These are phyloP conservation scores for Cheilosia vernalis DNA, from an alignment of 2,888 invertebrate species.

Conservation along the genomic window DNA sequence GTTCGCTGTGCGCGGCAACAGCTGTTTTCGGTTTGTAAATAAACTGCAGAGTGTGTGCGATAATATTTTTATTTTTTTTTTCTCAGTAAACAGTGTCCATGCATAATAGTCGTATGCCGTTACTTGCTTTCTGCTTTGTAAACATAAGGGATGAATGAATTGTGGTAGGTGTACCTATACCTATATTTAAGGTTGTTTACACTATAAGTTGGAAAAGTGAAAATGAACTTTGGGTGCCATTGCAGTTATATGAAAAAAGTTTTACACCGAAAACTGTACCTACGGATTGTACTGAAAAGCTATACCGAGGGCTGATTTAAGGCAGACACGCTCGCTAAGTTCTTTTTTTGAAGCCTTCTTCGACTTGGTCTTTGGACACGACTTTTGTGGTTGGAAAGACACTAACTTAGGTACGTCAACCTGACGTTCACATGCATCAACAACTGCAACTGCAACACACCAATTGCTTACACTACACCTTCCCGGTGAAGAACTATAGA, in stretches of 20 bases:
- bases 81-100: not conserved
- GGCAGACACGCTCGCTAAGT: too few relatives aligned
- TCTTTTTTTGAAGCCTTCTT: too few relatives aligned
- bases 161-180: conserved; percentile 14
- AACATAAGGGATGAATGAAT: conserved; percentile 38
- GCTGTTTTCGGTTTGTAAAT: conserved; percentile 76
- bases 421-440: too few relatives aligned
- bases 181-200: not conserved
- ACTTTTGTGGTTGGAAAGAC: too few relatives aligned
- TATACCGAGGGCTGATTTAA: too few relatives aligned
- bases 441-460: too few relatives aligned
- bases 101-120: not conserved
- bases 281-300: too few relatives aligned
- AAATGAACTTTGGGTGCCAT: not conserved
- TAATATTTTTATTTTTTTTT: conserved; percentile 36
- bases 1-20: conserved; percentile 69
- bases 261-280: too few relatives aligned
- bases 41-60: conserved; percentile 52
- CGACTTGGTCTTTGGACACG: too few relatives aligned
- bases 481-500: too few relatives aligned
- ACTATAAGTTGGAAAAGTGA: not conserved
- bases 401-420: too few relatives aligned
- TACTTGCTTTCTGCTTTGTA: conserved; percentile 19
- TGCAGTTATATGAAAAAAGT: not conserved
- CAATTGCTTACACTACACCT: too few relatives aligned